Conservation (phyloP, 2,888 invertebrate species). For the Pachycephus smyrnensis region DNA sequence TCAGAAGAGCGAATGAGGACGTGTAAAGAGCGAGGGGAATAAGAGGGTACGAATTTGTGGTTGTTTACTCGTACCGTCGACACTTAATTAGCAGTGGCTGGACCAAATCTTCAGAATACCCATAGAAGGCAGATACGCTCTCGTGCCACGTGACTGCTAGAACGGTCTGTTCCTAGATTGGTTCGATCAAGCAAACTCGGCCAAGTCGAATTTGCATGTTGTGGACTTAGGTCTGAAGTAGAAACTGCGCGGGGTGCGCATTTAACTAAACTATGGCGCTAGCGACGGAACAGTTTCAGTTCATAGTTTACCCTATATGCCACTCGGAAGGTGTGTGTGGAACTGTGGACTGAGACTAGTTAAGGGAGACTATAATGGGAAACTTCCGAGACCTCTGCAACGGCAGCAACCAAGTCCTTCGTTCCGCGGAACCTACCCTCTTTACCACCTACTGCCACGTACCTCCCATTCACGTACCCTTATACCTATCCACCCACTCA, state of each 20-base stretch:
- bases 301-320: conserved; percentile 39
- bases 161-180: conserved; percentile 38
- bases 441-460: conserved; percentile 5
- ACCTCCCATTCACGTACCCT: background rate
- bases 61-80: background rate
- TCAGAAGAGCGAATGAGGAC: background rate
- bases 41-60: background rate
- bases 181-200: conserved; percentile 50
- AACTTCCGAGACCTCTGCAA: conserved; percentile 49
- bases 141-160: conserved; percentile 24
- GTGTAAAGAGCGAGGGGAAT: background rate
- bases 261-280: conserved; percentile 44
- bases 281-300: conserved; percentile 46
- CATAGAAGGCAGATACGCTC: background rate
- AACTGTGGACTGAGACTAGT: conserved; percentile 28
- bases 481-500: background rate
- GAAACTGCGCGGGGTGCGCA: conserved; percentile 27
- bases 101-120: background rate
- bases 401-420: conserved; percentile 25
- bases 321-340: background rate
- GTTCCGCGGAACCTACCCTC: conserved; percentile 35
- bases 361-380: conserved; percentile 52
- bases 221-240: conserved; percentile 55
- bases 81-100: background rate
- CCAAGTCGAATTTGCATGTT: conserved; percentile 53